Percentiles rank a stretch among this genome's conserved stretches.
phyloP scores from a whole-genome alignment of 2,113 vertebrate genomes.

The Mandrillus leucophaeus region DNA sequence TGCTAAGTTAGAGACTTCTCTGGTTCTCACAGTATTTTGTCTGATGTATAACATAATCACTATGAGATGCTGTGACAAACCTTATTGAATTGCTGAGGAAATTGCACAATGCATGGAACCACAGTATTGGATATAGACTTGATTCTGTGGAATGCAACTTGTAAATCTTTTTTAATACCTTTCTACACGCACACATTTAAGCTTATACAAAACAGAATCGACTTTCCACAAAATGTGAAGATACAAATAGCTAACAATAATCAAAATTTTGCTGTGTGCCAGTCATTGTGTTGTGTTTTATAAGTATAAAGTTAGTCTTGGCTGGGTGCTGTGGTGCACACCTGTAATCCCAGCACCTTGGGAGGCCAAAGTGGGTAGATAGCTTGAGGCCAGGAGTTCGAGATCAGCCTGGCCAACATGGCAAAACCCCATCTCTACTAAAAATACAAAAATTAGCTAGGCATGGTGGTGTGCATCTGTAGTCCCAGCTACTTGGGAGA shows the following conservation, averaged over 20 bases:
- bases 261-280: background rate
- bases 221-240: background rate
- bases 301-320: background rate
- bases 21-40: background rate
- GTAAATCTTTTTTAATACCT: background rate
- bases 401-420: too few species aligned
- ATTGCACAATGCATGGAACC: background rate
- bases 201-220: background rate
- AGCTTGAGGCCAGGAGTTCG: too few species aligned
- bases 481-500: too few species aligned
- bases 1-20: background rate
- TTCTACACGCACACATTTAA: background rate
- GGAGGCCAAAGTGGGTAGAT: too few species aligned
- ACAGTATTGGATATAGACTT: background rate
- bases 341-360: too few species aligned
- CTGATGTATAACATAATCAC: background rate
- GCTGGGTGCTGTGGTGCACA: too few species aligned
- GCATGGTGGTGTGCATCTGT: too few species aligned
- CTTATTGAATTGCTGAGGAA: background rate
- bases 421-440: too few species aligned
- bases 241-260: background rate
- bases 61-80: background rate
- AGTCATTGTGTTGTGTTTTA: background rate
- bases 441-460: too few species aligned
- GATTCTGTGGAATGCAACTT: background rate